Evolutionary conservation across 2,113 vertebrate genomes (phyloP).

Genomic region (Callipepla squamata): DNA sequence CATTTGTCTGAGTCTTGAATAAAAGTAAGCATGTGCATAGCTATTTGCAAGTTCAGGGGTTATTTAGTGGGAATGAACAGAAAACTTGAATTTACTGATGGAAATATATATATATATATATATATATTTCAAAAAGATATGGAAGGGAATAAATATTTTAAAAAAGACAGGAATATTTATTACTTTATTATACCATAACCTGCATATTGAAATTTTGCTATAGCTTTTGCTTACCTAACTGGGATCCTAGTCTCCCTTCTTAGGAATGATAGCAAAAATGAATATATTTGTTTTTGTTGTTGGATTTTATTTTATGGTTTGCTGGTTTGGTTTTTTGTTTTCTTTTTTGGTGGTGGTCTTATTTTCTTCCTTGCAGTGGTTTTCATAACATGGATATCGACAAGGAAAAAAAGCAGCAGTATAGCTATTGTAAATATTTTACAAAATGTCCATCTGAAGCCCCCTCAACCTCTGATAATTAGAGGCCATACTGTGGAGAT

Average conservation of each 20-base stretch:
- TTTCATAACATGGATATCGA: constrained; percentile 42
- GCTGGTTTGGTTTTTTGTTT: not conserved
- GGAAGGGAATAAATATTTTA: not conserved
- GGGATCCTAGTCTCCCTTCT: not conserved
- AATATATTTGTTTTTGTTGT: not conserved
- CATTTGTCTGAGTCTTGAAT: constrained; percentile 40
- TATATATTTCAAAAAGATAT: not conserved
- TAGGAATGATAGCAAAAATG: not conserved
- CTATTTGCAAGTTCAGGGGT: constrained; percentile 1
- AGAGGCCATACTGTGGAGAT: constrained; percentile 75
- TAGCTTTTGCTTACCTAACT: not conserved
- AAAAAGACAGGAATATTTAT: not conserved
- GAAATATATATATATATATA: not conserved
- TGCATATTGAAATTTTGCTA: not conserved
- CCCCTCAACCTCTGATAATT: constrained; percentile 67
- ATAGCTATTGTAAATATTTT: constrained; percentile 71
- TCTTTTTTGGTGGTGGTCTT: not conserved
- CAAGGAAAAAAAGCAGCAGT: constrained; percentile 29
- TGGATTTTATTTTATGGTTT: not conserved
- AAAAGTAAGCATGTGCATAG: not conserved
- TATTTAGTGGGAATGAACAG: constrained; percentile 1
- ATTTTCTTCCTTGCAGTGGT: not conserved
- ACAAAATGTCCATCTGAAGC: constrained; percentile 73
- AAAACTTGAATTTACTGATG: not conserved
- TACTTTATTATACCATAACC: not conserved